These are phyloP conservation scores for Dromaius novaehollandiae DNA, from an alignment of 2,113 vertebrate genomes.

Conservation along the genomic window DNA sequence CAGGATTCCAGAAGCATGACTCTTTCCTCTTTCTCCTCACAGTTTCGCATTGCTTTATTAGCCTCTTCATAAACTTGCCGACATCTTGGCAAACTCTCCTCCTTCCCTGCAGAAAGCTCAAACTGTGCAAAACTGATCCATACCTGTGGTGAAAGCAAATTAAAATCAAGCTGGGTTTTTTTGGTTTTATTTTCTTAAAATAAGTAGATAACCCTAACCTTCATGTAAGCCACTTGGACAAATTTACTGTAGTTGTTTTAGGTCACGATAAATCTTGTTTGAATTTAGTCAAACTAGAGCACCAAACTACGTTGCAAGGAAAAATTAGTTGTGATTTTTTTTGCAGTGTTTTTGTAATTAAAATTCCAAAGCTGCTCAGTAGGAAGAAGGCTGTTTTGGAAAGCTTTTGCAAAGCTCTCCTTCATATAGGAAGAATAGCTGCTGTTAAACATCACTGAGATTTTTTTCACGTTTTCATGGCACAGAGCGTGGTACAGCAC, in stretches of 20 bases:
- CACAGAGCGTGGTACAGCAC: rapidly evolving
- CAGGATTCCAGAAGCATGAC: conserved; percentile 97
- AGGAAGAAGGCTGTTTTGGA: not conserved
- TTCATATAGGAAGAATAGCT: rapidly evolving
- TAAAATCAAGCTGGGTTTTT: not conserved
- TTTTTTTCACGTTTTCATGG: not conserved
- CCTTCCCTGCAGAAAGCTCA: conserved; percentile 86
- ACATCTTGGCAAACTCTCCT: conserved; percentile 81
- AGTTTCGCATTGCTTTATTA: conserved; percentile 91
- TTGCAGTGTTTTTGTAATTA: not conserved
- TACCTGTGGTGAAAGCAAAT: conserved; percentile 76
- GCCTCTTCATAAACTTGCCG: conserved; percentile 94
- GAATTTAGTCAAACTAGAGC: not conserved
- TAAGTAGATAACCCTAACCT: not conserved
- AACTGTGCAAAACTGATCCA: conserved; percentile 98
- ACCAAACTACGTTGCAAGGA: not conserved
- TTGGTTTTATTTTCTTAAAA: not conserved
- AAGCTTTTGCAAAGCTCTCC: not conserved
- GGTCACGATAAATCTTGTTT: not conserved
- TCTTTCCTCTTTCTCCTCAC: conserved; percentile 96
- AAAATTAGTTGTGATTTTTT: not conserved
- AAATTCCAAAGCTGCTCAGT: not conserved
- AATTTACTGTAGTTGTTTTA: rapidly evolving
- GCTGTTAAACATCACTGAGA: rapidly evolving
- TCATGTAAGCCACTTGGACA: rapidly evolving